These are phyloP conservation scores for Falco rusticolus DNA, from an alignment of 2,797 vertebrate species.

Conservation along the genomic window DNA sequence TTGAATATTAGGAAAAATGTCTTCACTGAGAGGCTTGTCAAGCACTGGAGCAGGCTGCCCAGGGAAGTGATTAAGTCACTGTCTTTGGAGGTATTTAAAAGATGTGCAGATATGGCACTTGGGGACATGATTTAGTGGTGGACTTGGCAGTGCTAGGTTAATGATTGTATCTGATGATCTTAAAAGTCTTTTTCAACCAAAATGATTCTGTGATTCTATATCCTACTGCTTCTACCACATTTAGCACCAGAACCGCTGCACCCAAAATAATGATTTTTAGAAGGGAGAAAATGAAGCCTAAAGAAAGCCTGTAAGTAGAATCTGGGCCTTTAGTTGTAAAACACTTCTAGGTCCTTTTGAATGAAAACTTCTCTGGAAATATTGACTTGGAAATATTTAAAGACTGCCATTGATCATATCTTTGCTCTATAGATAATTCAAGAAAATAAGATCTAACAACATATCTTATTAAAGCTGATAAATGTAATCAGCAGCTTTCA, in stretches of 20 bases:
- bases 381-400: conserved; percentile 39
- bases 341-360: neutral
- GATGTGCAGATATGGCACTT: neutral
- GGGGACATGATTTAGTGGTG: neutral
- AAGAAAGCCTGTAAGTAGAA: neutral
- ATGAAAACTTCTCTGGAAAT: neutral
- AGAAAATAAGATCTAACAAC: conserved; percentile 22
- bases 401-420: neutral
- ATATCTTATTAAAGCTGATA: conserved; percentile 34
- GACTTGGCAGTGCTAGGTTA: neutral
- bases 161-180: neutral
- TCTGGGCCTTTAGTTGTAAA: neutral
- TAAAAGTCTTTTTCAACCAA: neutral
- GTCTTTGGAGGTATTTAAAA: neutral
- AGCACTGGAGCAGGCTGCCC: neutral
- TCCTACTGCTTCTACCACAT: neutral
- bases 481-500: conserved; percentile 37
- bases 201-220: neutral
- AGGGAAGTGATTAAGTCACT: neutral
- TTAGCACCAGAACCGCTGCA: neutral
- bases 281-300: neutral
- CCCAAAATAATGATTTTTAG: neutral
- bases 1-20: neutral
- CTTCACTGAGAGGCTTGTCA: neutral
- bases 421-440: conserved; percentile 41